A percentile compares a stretch with the other conserved stretches of the same genome.
phyloP scores from a whole-genome alignment of 2,888 invertebrate genomes.

The Pristionchus entomophagus region DNA sequence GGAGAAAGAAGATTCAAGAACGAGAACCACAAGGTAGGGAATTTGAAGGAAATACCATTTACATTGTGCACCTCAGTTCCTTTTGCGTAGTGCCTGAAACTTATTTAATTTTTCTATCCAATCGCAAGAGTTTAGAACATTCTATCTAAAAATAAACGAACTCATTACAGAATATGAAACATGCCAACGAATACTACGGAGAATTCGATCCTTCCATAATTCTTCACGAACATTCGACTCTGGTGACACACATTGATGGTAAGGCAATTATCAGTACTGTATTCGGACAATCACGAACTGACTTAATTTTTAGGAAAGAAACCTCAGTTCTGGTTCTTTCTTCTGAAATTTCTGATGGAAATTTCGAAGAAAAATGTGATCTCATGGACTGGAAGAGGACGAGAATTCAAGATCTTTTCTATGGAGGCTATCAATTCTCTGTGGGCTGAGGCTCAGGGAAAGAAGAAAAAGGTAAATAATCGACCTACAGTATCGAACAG shows the following conservation, averaged over 20 bases:
- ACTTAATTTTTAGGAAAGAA: not conserved
- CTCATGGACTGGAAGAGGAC: slow-evolving; percentile 24
- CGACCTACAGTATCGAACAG: too few relatives aligned
- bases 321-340: not conserved
- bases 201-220: not conserved
- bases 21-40: too few relatives aligned
- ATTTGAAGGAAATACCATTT: too few relatives aligned
- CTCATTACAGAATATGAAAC: too few relatives aligned
- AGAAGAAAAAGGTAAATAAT: too few relatives aligned
- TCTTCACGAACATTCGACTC: not conserved
- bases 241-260: not conserved
- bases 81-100: too few relatives aligned
- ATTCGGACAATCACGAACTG: not conserved
- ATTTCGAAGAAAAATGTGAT: not conserved
- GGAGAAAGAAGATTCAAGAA: too few relatives aligned
- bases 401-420: too few relatives aligned
- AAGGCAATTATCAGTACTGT: not conserved
- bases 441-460: not conserved
- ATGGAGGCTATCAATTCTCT: not conserved
- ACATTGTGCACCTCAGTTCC: too few relatives aligned
- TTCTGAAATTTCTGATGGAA: slow-evolving; percentile 16
- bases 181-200: not conserved
- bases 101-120: too few relatives aligned
- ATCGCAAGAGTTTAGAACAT: too few relatives aligned
- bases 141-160: too few relatives aligned